A percentile compares a stretch with the other conserved stretches of the same genome.
These are phyloP conservation scores for Pantherophis guttatus DNA, from an alignment of 2,113 vertebrate genomes.

Conservation along the genomic window DNA sequence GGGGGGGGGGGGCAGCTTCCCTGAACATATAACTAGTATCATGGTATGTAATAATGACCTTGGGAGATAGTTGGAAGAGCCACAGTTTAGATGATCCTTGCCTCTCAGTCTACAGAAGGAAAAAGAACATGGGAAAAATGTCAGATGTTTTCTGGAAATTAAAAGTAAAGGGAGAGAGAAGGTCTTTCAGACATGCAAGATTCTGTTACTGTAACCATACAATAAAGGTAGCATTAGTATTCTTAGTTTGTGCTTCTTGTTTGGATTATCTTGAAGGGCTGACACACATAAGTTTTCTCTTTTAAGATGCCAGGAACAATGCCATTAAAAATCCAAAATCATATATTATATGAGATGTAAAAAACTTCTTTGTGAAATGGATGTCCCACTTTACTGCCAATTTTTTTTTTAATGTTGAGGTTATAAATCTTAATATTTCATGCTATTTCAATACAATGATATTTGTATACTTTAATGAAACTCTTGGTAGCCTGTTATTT, in stretches of 20 bases:
- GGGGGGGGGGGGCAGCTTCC: neutral
- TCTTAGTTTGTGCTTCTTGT: too few relatives aligned
- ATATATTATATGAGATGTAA: neutral
- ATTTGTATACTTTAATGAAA: neutral
- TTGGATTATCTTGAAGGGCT: too few relatives aligned
- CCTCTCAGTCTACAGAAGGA: too few relatives aligned
- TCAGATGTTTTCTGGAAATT: too few relatives aligned
- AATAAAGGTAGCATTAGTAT: too few relatives aligned
- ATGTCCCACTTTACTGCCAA: neutral
- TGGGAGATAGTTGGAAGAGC: neutral
- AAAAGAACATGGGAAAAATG: too few relatives aligned
- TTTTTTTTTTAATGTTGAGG: neutral
- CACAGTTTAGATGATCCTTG: too few relatives aligned
- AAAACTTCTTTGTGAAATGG: neutral
- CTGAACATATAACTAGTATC: neutral
- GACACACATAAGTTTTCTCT: too few relatives aligned
- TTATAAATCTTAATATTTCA: neutral
- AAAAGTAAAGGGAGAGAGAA: too few relatives aligned
- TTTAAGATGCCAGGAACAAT: too few relatives aligned
- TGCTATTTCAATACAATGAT: neutral
- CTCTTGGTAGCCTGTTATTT: neutral
- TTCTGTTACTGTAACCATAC: too few relatives aligned
- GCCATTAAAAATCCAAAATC: neutral
- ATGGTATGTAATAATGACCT: neutral
- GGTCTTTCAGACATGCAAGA: too few relatives aligned